Base-by-base conservation (phyloP, 2,888 invertebrate species). In the Hofmannophila pseudospretella region DNA sequence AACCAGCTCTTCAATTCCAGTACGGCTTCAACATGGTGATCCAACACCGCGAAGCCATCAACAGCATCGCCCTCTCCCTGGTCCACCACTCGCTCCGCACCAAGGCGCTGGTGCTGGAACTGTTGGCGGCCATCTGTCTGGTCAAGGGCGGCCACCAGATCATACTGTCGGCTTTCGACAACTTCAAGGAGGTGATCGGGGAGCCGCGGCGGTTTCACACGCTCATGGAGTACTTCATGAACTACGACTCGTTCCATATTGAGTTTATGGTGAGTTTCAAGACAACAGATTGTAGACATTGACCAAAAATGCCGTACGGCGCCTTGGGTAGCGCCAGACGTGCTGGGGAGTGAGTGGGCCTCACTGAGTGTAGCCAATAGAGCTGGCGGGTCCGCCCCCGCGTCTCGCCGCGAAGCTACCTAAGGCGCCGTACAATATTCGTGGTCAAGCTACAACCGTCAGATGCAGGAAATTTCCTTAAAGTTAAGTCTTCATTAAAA, bases 61-160 rank as follows among this genome's bases (percentile, higher is more conserved):
- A 99, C 86, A 97, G 97, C 80, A 99, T 99, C 67, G 97, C 98
- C 0, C 88, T 99, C 16, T 98, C 98, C 69, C 89, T 99, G 10
- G 97, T 97, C 56, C 99, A 99, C 84, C 97, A 96, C 79, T 98
- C 97, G 69, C 88, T 98, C 50, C 91, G 99, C 48, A 99, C 99
- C 16, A 99, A 99, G 87, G 97, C 99, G 1, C 81, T 99, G 46
- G 99, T 99, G 11, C 87, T 99, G 54, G 99, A 99, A 76, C 90
- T 99, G 41, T 88, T 99, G 45, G 99, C 99, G 0, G 99, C 99
- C 44, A 98, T 99, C 57, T 99, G 99, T 78, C 89, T 99, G 50
- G 98, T 99, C 42, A 98, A 98, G 81, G 99, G 99, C 10, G 99
- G 99, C n/a, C 99, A 99, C 70, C 97, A 97, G 82, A 97, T 99